Evolutionary conservation across 2,113 vertebrate genomes (phyloP).

Genomic region (Drymodes brunneopygia): DNA sequence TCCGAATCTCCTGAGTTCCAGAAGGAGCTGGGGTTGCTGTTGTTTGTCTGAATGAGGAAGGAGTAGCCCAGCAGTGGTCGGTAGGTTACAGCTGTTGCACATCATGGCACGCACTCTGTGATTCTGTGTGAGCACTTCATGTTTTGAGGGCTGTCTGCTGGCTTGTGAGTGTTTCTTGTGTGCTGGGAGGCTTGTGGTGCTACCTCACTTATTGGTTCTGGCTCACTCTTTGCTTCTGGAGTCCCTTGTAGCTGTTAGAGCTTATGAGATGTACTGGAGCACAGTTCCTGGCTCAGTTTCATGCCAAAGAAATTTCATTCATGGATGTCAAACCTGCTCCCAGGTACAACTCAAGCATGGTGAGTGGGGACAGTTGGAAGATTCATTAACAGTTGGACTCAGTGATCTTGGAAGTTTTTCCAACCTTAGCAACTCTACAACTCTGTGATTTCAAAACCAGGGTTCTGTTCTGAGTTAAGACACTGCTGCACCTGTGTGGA

Average conservation of each 20-base stretch:
- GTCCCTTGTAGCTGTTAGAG: neutral
- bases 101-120: neutral
- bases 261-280: neutral
- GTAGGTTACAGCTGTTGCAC: neutral
- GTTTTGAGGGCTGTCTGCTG: neutral
- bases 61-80: neutral
- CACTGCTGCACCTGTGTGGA: neutral
- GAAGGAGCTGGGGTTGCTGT: neutral
- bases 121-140: neutral
- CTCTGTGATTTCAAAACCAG: neutral
- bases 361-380: neutral
- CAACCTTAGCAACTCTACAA: rapidly evolving
- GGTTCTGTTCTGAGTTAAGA: neutral
- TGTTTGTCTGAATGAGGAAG: neutral
- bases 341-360: neutral
- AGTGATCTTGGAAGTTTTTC: neutral
- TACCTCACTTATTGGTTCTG: neutral
- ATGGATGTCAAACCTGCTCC: neutral
- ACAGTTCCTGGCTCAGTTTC: neutral
- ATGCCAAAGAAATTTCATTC: neutral
- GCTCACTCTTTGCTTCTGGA: too few species aligned
- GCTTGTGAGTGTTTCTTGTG: neutral
- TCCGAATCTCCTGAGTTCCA: neutral
- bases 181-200: neutral
- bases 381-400: neutral